Conservation (phyloP, 1,140 invertebrate species). For the Drosophila saltans region DNA sequence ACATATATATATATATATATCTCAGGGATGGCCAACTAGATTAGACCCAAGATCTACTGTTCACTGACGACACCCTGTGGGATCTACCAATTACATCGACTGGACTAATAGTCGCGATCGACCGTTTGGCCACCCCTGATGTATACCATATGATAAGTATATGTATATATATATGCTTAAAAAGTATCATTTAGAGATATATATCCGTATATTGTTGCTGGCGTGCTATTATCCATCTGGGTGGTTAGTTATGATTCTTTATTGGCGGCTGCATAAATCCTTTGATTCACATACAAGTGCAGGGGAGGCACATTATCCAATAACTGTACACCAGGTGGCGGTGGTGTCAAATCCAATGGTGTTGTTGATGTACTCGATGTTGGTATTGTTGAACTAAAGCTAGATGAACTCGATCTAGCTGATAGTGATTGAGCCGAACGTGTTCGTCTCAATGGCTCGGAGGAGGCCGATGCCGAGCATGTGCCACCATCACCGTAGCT, state of each 20-base stretch:
- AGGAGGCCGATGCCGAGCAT: slow-evolving; percentile 16
- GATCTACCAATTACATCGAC: no score
- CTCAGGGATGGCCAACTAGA: no score
- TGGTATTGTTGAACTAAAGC: slow-evolving; percentile 51
- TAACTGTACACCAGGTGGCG: slow-evolving; percentile 28
- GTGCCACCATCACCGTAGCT: slow-evolving; percentile 58
- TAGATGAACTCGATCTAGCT: slow-evolving; percentile 57
- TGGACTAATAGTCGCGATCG: no score
- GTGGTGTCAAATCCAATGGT: slow-evolving; percentile 60
- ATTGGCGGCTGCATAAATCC: slow-evolving; percentile 35
- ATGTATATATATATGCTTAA: slow-evolving; percentile 15
- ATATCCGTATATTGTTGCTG: slow-evolving; percentile 47
- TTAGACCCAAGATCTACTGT: no score
- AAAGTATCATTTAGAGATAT: slow-evolving; percentile 41
- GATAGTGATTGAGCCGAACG: slow-evolving; percentile 68
- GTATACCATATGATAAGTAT: neutral
- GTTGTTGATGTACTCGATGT: slow-evolving; percentile 61
- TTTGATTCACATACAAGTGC: slow-evolving; percentile 57
- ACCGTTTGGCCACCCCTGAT: no score
- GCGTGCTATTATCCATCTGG: slow-evolving; percentile 19
- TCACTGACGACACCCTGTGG: no score
- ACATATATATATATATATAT: slow-evolving; percentile 25
- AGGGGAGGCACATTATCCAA: slow-evolving; percentile 35
- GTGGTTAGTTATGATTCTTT: slow-evolving; percentile 28
- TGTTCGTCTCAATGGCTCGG: slow-evolving; percentile 53